Base-by-base conservation (phyloP, 1,140 invertebrate species). In the Hypothenemus hampei region DNA sequence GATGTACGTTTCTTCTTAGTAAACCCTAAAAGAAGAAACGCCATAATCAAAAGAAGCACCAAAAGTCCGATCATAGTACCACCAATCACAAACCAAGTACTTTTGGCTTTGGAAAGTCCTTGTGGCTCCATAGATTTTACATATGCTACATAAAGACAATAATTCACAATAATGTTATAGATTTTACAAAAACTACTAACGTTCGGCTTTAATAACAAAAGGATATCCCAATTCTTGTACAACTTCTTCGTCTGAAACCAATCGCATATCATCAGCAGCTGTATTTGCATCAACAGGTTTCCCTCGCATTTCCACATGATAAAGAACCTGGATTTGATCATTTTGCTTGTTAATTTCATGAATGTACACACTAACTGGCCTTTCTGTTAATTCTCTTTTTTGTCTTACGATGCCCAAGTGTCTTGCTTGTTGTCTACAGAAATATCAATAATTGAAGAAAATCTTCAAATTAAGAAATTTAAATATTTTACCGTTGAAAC, bases 131-230 rank as follows among this genome's bases (percentile, higher is more conserved):
- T 73, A n/a, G 83, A 78, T 61, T 84, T 82, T 31, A 87, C 71
- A 66, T 83, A 89, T 29, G 85, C 85, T 87, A 67, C 61, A n/a
- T n/a, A n/a, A n/a, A n/a, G n/a, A n/a, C n/a, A 77, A 75, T 23
- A 1, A 46, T 3, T 1, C 19, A 22, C 19, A 43, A 23, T 43
- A 21, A 2, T n/a, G 3, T 19, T 23, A 41, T n/a, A 8, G 1
- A 6, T 47, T 4, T 7, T 20, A 20, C 5, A 19, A 35, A 19
- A 47, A 2, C 13, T n/a, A 47, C 10, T 21, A 23, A 91, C 87
- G 87, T 76, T 89, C 85, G 43, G 87, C 87, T 73, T 89, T 89
- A 52, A 87, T 85, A 11, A 86, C 79, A n/a, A 89, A 81, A 0
- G 85, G 82, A 59, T 62, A 70, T 5, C 86, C 87, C 21, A 90